Percentiles rank a stretch among this genome's conserved stretches.
These are phyloP conservation scores for Hipposideros armiger DNA, from an alignment of 2,113 vertebrate genomes.

Conservation along the genomic window DNA sequence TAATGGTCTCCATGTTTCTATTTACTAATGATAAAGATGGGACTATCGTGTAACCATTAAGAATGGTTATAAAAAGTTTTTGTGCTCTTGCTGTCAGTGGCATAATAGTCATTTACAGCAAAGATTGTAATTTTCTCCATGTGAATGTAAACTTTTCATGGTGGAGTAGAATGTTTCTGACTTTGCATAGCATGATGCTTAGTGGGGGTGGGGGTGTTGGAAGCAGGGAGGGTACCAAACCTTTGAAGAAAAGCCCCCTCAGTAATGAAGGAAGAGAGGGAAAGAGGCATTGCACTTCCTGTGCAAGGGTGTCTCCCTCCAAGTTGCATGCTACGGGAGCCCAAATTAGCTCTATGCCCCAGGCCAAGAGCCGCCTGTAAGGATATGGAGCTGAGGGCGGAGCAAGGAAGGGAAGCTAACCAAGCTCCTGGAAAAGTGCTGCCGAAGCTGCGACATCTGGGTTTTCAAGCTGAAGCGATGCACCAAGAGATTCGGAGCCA, in stretches of 20 bases:
- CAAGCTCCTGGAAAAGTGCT: background rate
- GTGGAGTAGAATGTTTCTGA: rapidly evolving
- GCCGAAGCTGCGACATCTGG: rapidly evolving
- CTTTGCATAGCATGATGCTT: background rate
- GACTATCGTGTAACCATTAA: background rate
- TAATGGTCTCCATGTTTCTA: too few species aligned
- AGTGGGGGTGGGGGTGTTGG: background rate
- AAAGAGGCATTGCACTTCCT: too few species aligned
- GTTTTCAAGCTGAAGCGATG: too few species aligned
- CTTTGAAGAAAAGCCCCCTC: too few species aligned
- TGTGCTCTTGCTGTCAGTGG: background rate
- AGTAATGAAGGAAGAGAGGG: too few species aligned
- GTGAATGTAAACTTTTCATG: rapidly evolving
- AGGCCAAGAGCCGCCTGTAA: too few species aligned
- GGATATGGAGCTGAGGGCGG: rapidly evolving
- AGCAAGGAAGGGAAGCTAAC: rapidly evolving
- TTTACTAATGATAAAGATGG: background rate
- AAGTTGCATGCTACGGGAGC: too few species aligned
- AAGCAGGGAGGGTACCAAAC: rapidly evolving
- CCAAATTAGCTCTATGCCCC: too few species aligned
- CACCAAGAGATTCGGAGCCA: too few species aligned
- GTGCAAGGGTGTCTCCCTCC: too few species aligned
- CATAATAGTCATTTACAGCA: too few species aligned
- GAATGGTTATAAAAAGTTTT: background rate
- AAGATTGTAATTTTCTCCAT: background rate